Percentiles rank a stretch among this genome's conserved stretches.
These are phyloP conservation scores for Aphelinus atriplicis DNA, from an alignment of 1,140 invertebrate genomes.

Conservation along the genomic window DNA sequence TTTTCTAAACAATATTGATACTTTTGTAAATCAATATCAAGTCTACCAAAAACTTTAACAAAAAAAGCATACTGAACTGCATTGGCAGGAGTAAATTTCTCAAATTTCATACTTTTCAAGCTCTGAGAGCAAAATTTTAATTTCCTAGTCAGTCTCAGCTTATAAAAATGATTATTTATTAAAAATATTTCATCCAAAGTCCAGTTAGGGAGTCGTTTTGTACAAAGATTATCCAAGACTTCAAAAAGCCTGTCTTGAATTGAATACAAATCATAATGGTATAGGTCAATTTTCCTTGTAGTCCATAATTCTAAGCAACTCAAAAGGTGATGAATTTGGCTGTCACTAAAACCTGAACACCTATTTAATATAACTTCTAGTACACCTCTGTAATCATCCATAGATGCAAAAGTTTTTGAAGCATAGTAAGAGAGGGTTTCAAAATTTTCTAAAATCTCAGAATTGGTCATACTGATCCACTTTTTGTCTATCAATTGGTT, in stretches of 20 bases:
- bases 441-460: slow-evolving; percentile 40
- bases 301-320: slow-evolving; percentile 41
- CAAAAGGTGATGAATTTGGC: slow-evolving; percentile 39
- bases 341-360: slow-evolving; percentile 1
- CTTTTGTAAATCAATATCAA: slow-evolving; percentile 66
- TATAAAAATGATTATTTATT: slow-evolving; percentile 66
- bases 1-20: slow-evolving; percentile 65
- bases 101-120: slow-evolving; percentile 62
- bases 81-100: slow-evolving; percentile 63
- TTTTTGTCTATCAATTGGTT: slow-evolving; percentile 29
- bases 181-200: slow-evolving; percentile 59
- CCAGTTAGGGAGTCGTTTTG: slow-evolving; percentile 26
- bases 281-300: too few relatives aligned
- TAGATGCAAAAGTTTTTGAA: background rate
- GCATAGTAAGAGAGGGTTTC: slow-evolving; percentile 42
- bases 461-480: slow-evolving; percentile 22
- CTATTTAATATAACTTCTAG: slow-evolving; percentile 46
- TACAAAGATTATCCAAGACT: background rate
- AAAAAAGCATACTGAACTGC: slow-evolving; percentile 70
- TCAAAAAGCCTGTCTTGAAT: background rate
- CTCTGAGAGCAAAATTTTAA: slow-evolving; percentile 61
- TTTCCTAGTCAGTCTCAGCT: slow-evolving; percentile 55
- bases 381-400: slow-evolving; percentile 47
- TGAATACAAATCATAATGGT: too few relatives aligned
- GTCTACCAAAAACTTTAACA: slow-evolving; percentile 58